A percentile compares a stretch with the other conserved stretches of the same genome.
Evolutionary conservation across 2,888 invertebrate species (phyloP).

Genomic region (Hypsopygia costalis): DNA sequence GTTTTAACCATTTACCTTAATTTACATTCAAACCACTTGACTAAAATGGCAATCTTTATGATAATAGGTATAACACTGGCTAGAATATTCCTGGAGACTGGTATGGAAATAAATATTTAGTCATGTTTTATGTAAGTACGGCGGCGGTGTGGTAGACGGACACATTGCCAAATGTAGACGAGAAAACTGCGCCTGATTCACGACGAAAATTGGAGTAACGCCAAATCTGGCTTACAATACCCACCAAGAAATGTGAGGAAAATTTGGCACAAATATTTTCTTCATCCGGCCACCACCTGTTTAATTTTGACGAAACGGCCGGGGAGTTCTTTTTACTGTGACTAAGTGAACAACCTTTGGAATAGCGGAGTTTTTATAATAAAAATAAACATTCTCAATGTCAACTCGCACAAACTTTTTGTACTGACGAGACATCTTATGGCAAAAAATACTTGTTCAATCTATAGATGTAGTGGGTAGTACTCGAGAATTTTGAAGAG

Average conservation of each 20-base stretch:
- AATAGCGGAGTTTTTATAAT: background rate
- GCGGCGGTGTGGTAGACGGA: too few species aligned
- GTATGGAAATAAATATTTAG: background rate
- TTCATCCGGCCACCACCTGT: constrained; percentile 55
- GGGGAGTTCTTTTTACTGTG: constrained; percentile 11
- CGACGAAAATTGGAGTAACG: constrained; percentile 58
- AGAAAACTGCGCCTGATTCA: constrained; percentile 61
- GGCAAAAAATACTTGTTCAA: too few species aligned
- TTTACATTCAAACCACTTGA: too few species aligned
- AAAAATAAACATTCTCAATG: constrained; percentile 12
- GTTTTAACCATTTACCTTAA: too few species aligned
- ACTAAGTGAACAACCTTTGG: constrained; percentile 5
- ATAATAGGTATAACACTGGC: background rate
- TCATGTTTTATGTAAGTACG: background rate
- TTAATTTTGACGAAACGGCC: constrained; percentile 25
- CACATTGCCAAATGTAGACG: constrained; percentile 63
- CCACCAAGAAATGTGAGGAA: constrained; percentile 48
- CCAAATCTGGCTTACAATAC: constrained; percentile 58
- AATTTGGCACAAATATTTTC: constrained; percentile 69
- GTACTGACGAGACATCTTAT: too few species aligned
- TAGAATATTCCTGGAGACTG: background rate
- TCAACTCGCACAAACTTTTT: background rate
- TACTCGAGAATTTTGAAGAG: too few species aligned
- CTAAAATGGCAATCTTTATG: too few species aligned
- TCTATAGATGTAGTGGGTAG: too few species aligned